Evolutionary conservation across 2,113 vertebrate genomes (phyloP), one percentile per base, ranked within the genome.

Genomic region (Rissa tridactyla): DNA sequence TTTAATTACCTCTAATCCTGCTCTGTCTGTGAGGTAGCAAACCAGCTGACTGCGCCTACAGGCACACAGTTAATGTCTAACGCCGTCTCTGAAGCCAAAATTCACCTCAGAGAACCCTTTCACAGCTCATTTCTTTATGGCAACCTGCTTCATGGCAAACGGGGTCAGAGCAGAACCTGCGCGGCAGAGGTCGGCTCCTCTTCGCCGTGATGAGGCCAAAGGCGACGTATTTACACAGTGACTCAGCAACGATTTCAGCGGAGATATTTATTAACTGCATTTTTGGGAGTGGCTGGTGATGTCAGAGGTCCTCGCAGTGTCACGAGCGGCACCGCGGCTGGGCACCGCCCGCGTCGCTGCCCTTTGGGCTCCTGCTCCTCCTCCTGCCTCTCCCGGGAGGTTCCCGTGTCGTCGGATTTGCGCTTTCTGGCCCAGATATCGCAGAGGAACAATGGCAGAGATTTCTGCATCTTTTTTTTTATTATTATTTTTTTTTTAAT

Each of bases 361-460:
- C 46, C 57, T 88, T 60, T 65, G 77, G 21, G 69, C 49, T 71
- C 69, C 86, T 86, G 77, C 61, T 82, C 40, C 86, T 85, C 88
- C 76, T 89, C 94, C 80, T 89, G 91, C 30, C 29, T 82, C 51
- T 88, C 89, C 58, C 64, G 18, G 51, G 78, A 86, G 78, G 30
- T 51, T 87, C 91, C 94, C 51, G 10, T 10, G 11, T 15, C 4
- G 1, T 36, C 57, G 38, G 65, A 49, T 61, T 89, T 82, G 46
- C 12, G 6, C 70, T 88, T 82, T 40, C 92, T 95, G 89, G 40
- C 92, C 70, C 87, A 95, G 75, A 94, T 88, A 91, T 12, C 55
- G 66, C 77, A 62, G 66, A 22, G 65, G 51, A 92, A 86, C 64
- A 60, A 60, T 25, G 49, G 60, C 46, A 82, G 2, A 15, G 5